These are phyloP conservation scores for Eremobia ochroleuca DNA, from an alignment of 2,888 invertebrate genomes.

Conservation along the genomic window DNA sequence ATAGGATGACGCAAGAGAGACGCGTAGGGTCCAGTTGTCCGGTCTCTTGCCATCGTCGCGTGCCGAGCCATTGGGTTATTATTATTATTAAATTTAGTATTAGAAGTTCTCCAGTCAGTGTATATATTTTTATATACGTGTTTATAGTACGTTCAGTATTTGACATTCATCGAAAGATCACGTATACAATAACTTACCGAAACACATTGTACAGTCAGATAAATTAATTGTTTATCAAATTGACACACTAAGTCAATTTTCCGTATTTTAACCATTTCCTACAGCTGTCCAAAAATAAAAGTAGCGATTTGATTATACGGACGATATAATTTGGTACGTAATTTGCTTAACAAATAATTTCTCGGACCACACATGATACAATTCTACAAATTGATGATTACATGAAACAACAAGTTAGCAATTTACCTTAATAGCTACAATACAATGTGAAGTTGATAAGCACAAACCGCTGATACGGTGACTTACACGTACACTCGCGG, in stretches of 20 bases:
- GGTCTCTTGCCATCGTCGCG: background rate
- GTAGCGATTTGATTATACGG: background rate
- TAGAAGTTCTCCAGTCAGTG: too few species aligned
- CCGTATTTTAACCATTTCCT: background rate
- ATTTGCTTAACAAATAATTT: background rate
- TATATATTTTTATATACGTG: too few species aligned
- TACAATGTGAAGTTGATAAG: constrained; percentile 26
- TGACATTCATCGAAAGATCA: background rate
- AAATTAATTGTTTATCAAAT: background rate
- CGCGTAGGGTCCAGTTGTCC: too few species aligned
- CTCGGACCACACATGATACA: background rate
- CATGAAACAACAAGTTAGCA: background rate
- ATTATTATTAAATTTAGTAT: too few species aligned
- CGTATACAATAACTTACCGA: background rate
- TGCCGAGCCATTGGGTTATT: background rate
- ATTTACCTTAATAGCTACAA: constrained; percentile 25
- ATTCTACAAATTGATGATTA: background rate
- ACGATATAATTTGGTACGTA: background rate
- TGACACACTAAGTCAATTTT: background rate
- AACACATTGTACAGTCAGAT: background rate
- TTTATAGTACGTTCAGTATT: background rate
- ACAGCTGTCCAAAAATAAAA: background rate
- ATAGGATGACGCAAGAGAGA: background rate
- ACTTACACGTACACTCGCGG: constrained; percentile 23
- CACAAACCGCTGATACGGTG: constrained; percentile 41